Evolutionary conservation across 2,888 invertebrate genomes (phyloP), one percentile per base, ranked within the genome.

Genomic region (Hirtodrosophila trivittata): DNA sequence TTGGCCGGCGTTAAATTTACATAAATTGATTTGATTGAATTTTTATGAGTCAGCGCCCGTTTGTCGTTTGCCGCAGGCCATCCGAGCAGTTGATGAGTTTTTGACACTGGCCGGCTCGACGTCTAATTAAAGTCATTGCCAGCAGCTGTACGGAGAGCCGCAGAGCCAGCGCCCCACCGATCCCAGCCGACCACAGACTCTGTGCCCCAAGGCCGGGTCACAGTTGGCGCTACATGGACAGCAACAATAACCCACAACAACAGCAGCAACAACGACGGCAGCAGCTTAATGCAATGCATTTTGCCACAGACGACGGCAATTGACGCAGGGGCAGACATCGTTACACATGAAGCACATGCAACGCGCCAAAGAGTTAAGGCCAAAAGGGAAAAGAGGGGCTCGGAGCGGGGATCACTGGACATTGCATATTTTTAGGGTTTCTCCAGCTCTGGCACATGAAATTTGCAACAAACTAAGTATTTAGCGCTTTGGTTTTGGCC

Each of bases 11-110:
- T 89, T 89, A 89, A 89, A 90, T 90, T 90, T 90, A 87, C 90
- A 90, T 90, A 90, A 90, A 90, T 89, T 90, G 90, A 90, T 90
- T 90, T 90, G 90, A 90, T 89, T 89, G 89, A 89, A 89, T 89
- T 90, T 89, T 89, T 87, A 89, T 89, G 84, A 88, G 85, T 82
- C 66, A 58, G 13, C 35, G 32, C 14, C 47, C 37, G 26, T 14
- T 33, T 25, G n/a, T 39, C 18, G n/a, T n/a, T 8, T 26, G 0
- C 64, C 60, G 28, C 39, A 12, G 67, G 42, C 35, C 59, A 32
- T 50, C 5, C 26, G 49, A 42, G 37, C 66, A 55, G 55, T 74
- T 81, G 76, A 77, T 76, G 81, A 74, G 58, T 77, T 77, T 67
- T 60, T 63, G 77, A 66, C 69, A 69, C 66, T 45, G 65, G 46